Base-by-base conservation (phyloP, 2,888 invertebrate genomes). In the Cryptophagus acutangulus region DNA sequence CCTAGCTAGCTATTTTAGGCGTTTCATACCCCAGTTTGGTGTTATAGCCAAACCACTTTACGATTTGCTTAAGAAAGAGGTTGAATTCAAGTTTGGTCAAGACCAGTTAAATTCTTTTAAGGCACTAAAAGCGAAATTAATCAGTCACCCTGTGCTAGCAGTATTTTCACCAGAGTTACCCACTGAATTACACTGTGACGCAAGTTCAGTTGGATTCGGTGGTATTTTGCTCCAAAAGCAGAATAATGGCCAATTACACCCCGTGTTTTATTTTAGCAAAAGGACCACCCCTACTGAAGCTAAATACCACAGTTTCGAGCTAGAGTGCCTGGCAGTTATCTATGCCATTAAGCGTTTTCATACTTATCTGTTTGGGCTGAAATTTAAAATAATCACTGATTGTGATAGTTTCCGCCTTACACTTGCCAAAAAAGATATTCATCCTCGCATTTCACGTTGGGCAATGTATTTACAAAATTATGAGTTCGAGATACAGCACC, bases 141-240 rank as follows among this genome's bases (percentile, higher is more conserved):
- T 39, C 3, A 17, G 35, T 4, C 28, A 49, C 26, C 63, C 61
- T n/a, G 47, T 61, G 16, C 46, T 65, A 14, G 36, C 45, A 5
- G 43, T 65, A 9, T 69, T 59, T 39, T 49, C 55, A 17, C 58
- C 57, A 1, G 28, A 38, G 6, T 40, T 48, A 17, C 49, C 55
- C 20, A 65, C 63, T 1, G 55, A 66, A 40, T 37, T 66, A 24
- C 63, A 65, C 37, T 61, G 59, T 13, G 63, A 66, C 43, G 64
- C 61, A 1, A 59, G 58, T 36, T 37, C 52, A 1, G 9, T 41
- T 3, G 63, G 63, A 1, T 63, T 50, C 38, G 64, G 60, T 1
- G 52, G 54, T 1, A 51, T 63, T 4, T 38, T 65, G 10, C 12
- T 66, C 20, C 65, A 66, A 42, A 49, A 45, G 25, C 59, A 63